Conservation (phyloP, 2,797 vertebrate species). For the Triplophysa bombifrons region DNA sequence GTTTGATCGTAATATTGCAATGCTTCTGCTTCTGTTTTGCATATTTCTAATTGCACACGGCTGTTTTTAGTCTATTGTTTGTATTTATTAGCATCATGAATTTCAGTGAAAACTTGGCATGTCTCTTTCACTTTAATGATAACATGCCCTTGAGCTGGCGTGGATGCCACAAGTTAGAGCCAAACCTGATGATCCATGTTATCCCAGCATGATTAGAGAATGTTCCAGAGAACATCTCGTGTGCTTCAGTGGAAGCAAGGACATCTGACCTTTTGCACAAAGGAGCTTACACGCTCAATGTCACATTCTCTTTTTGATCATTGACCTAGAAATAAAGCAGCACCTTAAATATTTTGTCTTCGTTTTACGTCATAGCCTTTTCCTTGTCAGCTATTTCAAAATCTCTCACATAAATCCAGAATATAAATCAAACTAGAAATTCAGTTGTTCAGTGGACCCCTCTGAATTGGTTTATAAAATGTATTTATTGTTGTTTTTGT, state of each 20-base stretch:
- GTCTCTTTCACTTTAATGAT: not conserved
- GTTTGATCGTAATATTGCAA: no score
- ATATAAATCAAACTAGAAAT: not conserved
- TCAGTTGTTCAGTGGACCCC: not conserved
- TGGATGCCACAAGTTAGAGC: not conserved
- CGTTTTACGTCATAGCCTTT: not conserved
- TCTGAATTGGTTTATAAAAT: not conserved
- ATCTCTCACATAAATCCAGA: no score
- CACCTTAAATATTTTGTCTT: not conserved
- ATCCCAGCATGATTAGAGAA: conserved; percentile 2
- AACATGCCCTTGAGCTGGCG: not conserved
- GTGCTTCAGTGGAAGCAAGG: not conserved
- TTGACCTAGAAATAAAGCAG: not conserved
- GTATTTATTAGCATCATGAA: not conserved
- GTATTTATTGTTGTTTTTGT: not conserved
- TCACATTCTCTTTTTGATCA: not conserved
- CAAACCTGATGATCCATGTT: conserved; percentile 10
- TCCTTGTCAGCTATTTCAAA: not conserved
- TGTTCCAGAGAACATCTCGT: not conserved
- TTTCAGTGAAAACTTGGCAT: not conserved
- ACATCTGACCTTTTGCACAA: conserved; percentile 7
- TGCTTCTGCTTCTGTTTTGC: no score
- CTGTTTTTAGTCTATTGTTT: not conserved
- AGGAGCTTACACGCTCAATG: not conserved
- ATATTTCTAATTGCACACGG: no score